phyloP scores from a whole-genome alignment of 2,113 vertebrate genomes.

The zebrafish (Danio rerio) region DNA sequence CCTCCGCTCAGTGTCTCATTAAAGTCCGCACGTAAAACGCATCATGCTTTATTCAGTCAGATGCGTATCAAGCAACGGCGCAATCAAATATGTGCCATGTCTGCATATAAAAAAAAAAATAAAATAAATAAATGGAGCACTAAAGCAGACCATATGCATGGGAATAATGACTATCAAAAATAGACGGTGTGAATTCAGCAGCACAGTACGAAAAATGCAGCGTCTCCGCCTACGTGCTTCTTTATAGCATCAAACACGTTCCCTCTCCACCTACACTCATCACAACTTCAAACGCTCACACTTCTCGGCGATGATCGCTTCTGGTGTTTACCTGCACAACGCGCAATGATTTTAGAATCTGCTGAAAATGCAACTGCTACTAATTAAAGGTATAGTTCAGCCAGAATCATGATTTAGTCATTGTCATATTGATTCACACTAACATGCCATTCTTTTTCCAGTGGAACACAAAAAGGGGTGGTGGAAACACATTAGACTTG shows the following conservation, averaged over 20 bases:
- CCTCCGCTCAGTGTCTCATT: constrained; percentile 28
- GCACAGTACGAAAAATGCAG: constrained; percentile 39
- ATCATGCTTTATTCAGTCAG: constrained; percentile 32
- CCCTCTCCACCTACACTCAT: constrained; percentile 52
- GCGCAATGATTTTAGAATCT: constrained; percentile 4
- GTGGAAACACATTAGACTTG: background rate
- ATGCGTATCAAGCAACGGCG: background rate
- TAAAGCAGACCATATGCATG: constrained; percentile 34
- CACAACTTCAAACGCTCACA: constrained; percentile 45
- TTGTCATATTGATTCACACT: background rate
- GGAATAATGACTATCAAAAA: constrained; percentile 39
- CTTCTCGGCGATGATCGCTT: constrained; percentile 26
- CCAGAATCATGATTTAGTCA: background rate
- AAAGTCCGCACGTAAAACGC: constrained; percentile 14
- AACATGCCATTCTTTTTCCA: background rate
- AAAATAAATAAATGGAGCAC: too few relatives aligned
- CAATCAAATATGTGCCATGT: constrained; percentile 33
- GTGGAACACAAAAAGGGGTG: background rate
- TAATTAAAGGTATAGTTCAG: constrained; percentile 24
- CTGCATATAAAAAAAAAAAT: constrained; percentile 13
- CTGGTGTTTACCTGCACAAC: constrained; percentile 38
- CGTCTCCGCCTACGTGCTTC: constrained; percentile 53
- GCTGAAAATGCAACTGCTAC: constrained; percentile 10
- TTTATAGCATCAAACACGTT: constrained; percentile 54
- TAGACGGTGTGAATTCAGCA: constrained; percentile 45